Conservation (phyloP, 2,888 invertebrate species). For the Hemithea aestivaria region DNA sequence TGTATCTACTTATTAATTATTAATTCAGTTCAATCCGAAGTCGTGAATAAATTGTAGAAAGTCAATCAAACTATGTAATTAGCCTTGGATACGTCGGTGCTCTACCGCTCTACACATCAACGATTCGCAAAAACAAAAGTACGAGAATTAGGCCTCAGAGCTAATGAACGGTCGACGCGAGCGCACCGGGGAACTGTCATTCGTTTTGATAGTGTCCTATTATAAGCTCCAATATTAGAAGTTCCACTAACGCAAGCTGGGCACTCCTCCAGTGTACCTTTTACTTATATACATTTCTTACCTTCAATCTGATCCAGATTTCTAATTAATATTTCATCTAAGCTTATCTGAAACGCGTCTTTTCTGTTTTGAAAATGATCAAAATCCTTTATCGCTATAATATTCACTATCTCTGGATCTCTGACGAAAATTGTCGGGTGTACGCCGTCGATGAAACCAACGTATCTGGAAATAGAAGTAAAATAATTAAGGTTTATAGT, state of each 20-base stretch:
- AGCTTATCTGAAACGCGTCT: slow-evolving; percentile 43
- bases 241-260: too few species aligned
- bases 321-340: slow-evolving; percentile 55
- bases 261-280: too few species aligned
- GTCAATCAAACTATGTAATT: slow-evolving; percentile 10
- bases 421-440: slow-evolving; percentile 58
- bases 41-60: slow-evolving; percentile 14
- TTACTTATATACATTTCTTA: too few species aligned
- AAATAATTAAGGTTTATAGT: too few species aligned
- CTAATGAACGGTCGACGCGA: too few species aligned
- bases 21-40: slow-evolving; percentile 11
- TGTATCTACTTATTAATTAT: slow-evolving; percentile 15
- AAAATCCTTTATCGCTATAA: slow-evolving; percentile 74
- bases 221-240: too few species aligned
- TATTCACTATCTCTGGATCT: slow-evolving; percentile 73
- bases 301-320: slow-evolving; percentile 48
- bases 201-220: too few species aligned
- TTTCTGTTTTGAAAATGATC: slow-evolving; percentile 73
- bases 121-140: too few species aligned
- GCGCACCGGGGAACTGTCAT: too few species aligned
- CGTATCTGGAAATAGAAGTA: slow-evolving; percentile 50
- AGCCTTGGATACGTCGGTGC: slow-evolving; percentile 4
- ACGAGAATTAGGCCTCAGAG: too few species aligned
- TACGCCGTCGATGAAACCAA: slow-evolving; percentile 60
- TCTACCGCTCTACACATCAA: slow-evolving; percentile 1